Evolutionary conservation across 2,113 vertebrate genomes (phyloP), one percentile per base, ranked within the genome.

Genomic region (Cyanoramphus novaezelandiae): DNA sequence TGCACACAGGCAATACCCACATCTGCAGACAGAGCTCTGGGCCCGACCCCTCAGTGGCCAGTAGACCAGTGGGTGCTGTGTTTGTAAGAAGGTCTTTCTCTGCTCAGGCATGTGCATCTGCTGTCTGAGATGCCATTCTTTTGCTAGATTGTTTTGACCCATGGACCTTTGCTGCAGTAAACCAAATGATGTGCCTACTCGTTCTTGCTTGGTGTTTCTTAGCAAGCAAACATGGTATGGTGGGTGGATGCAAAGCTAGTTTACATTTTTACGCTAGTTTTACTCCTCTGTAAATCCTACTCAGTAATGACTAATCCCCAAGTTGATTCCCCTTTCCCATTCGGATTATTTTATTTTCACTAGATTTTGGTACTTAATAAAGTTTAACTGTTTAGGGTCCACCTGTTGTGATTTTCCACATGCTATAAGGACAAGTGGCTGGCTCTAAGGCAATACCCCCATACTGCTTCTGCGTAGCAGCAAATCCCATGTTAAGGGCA

Each of bases 241-340:
- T 97, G 97, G 97, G 97, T 97, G 97, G 97, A 97, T 96, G 82
- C 97, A 95, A 97, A 97, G 72, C 90, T 94, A 85, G 96, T 96
- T 97, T 97, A 97, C 96, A 97, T 97, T 97, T 97, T 92, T 93
- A 94, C 46, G 5, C 82, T 97, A 57, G 88, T 95, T 97, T 92
- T 87, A 97, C 97, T 96, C 96, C 97, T 97, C 97, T 97, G 93
- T 96, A 97, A 97, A 97, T 89, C 97, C 97, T 97, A 97, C 97
- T 97, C 97, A 97, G 76, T 94, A 88, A 89, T 97, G 97, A 97
- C 97, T 97, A 97, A 97, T 96, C 88, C 86, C 19, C 70, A 75
- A 86, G 70, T 94, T 96, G 97, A 97, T 94, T 97, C 92, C 72
- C 72, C 71, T 95, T 97, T 96, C 82, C 86, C 86, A 90, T 97